A percentile compares a stretch with the other conserved stretches of the same genome.
phyloP scores from a whole-genome alignment of 1,140 invertebrate genomes.

The Aphaenogaster ashmeadi region DNA sequence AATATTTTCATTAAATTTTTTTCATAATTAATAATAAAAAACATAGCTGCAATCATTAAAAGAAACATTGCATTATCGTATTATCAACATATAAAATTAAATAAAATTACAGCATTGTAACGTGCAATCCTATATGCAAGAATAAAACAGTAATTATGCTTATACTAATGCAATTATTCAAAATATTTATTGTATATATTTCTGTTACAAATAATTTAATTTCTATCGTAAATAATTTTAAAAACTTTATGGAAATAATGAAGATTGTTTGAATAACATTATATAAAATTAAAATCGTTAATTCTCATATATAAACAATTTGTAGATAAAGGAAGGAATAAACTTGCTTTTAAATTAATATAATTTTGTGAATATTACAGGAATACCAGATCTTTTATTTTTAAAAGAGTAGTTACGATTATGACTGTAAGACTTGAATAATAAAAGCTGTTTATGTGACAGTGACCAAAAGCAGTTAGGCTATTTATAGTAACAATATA shows the following conservation, averaged over 20 bases:
- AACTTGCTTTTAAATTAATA: not conserved
- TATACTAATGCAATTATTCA: too few relatives aligned
- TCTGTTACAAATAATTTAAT: too few relatives aligned
- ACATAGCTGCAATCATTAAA: not conserved
- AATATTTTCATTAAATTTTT: not conserved
- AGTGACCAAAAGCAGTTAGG: slow-evolving; percentile 64
- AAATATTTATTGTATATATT: too few relatives aligned
- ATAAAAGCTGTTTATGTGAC: not conserved
- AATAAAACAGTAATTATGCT: not conserved
- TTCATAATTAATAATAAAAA: not conserved
- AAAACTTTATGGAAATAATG: not conserved
- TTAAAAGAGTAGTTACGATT: not conserved
- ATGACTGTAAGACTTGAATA: not conserved
- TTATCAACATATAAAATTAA: not conserved
- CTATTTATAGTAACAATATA: slow-evolving; percentile 61
- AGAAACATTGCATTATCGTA: not conserved
- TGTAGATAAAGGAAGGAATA: not conserved
- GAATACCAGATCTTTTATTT: not conserved
- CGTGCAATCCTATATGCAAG: not conserved
- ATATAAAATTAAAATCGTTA: not conserved
- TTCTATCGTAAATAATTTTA: not conserved
- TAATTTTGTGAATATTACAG: not conserved
- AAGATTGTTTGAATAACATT: not conserved
- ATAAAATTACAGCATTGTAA: not conserved
- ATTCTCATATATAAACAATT: not conserved